Evolutionary conservation across 2,113 vertebrate species (phyloP).

Genomic region (Ranitomeya variabilis): DNA sequence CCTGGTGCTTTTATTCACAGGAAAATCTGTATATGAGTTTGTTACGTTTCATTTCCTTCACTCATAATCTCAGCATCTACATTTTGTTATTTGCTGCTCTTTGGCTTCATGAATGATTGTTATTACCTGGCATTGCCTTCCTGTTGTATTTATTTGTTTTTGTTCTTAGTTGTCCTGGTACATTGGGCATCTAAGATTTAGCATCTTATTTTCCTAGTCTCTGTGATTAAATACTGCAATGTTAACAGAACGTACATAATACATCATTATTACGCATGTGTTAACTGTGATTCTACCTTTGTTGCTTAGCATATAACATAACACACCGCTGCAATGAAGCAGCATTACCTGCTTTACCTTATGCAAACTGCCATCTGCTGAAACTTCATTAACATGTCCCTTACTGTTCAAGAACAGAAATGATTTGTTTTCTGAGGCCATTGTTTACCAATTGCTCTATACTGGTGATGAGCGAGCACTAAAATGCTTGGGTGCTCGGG

Average conservation of each 20-base stretch:
- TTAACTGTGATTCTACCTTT: constrained; percentile 7
- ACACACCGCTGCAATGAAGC: background rate
- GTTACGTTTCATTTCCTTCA: constrained; percentile 35
- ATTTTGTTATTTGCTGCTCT: background rate
- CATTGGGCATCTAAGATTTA: constrained; percentile 11
- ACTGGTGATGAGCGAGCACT: too few relatives aligned
- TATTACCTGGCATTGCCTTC: background rate
- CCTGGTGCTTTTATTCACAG: constrained; percentile 32
- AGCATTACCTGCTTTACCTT: constrained; percentile 28
- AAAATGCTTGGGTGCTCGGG: too few relatives aligned
- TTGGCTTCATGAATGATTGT: constrained; percentile 16
- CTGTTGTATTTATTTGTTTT: constrained; percentile 24
- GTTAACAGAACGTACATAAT: constrained; percentile 14
- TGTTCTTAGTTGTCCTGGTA: background rate
- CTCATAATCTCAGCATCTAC: background rate
- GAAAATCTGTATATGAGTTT: constrained; percentile 1
- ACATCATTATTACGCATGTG: constrained; percentile 9
- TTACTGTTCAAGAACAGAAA: constrained; percentile 1
- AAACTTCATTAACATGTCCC: constrained; percentile 7
- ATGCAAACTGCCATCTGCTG: constrained; percentile 30
- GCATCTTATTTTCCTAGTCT: constrained; percentile 21
- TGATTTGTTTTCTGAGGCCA: background rate
- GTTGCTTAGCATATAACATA: constrained; percentile 31
- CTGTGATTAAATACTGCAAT: constrained; percentile 8
- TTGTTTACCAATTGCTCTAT: background rate